Conservation (phyloP, 1,140 invertebrate species). For the Drosophila watanabei region DNA sequence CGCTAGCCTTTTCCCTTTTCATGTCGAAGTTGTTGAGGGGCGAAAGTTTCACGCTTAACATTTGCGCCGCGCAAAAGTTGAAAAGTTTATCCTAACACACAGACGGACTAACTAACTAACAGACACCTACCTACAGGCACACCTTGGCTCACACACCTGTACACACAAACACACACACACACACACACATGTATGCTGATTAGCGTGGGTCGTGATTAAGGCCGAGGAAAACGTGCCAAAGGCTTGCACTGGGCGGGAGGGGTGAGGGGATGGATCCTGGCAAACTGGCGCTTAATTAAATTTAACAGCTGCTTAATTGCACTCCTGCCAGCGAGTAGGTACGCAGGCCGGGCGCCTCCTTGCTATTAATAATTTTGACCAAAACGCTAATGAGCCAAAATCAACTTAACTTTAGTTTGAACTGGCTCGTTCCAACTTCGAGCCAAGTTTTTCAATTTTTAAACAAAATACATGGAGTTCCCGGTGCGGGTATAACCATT, state of each 20-base stretch:
- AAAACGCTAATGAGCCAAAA: slow-evolving; percentile 78
- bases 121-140: slow-evolving; percentile 34
- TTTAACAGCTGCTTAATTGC: slow-evolving; percentile 83
- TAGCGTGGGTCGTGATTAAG: slow-evolving; percentile 74
- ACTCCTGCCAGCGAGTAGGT: slow-evolving; percentile 25
- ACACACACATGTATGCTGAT: slow-evolving; percentile 58
- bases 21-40: slow-evolving; percentile 59
- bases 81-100: slow-evolving; percentile 64
- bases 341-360: slow-evolving; percentile 2
- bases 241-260: slow-evolving; percentile 37
- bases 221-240: slow-evolving; percentile 56
- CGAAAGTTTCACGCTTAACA: slow-evolving; percentile 74
- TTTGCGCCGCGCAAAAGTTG: slow-evolving; percentile 75
- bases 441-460: slow-evolving; percentile 77
- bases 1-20: slow-evolving; percentile 11
- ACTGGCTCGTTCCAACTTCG: slow-evolving; percentile 44
- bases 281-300: slow-evolving; percentile 76
- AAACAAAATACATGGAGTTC: slow-evolving; percentile 29
- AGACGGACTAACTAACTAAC: slow-evolving; percentile 48
- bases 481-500: slow-evolving; percentile 18
- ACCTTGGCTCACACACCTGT: slow-evolving; percentile 28
- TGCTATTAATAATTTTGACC: slow-evolving; percentile 81
- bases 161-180: slow-evolving; percentile 33
- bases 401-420: slow-evolving; percentile 66
- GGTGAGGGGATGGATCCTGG: slow-evolving; percentile 5